Base-by-base conservation (phyloP, 2,888 invertebrate species). In the Parthenolecanium corni region DNA sequence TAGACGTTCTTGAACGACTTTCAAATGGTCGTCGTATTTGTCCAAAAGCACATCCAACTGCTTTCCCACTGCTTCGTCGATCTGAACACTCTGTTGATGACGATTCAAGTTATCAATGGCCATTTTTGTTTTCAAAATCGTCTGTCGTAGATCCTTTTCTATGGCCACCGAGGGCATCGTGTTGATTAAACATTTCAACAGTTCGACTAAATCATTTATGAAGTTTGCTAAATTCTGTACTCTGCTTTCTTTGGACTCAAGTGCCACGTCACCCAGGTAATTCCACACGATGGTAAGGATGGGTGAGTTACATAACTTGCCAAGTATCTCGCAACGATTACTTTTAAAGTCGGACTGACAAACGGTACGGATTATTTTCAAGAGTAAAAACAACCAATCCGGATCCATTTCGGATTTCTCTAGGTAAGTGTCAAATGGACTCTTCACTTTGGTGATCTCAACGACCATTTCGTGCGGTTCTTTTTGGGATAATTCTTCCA, bases 101-200 rank as follows among this genome's bases (percentile, higher is more conserved):
- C n/a, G n/a, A 65, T 70, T 69, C 23, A 71, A 68, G 54, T 42
- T 57, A n/a, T 65, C 66, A 38, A 72, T 65, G 9, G 66, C 69
- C 23, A 68, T 66, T 12, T 66, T 53, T 25, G 70, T 67, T 14
- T 66, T 68, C 31, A 69, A 68, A 4, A 73, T 51, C 21, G 72
- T 63, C 25, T 69, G 69, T 2, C 68, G 68, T 51, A 72, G 68
- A 42, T 69, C 66, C 62, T 74, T 73, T 23, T 66, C 67, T 3
- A 40, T 14, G 14, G 72, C 71, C 25, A 69, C 70, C 14, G 69
- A 68, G 2, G 72, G 71, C 36, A 72, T 65, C 9, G 70, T 66
- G 18, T 71, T 71, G 2, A 76, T 70, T 21, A 79, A 69, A 52
- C 71, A 71, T 62, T 75, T 73, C 64, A 66, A 70, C 18, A 70